A percentile compares a stretch with the other conserved stretches of the same genome.
Evolutionary conservation across 2,888 invertebrate species (phyloP).

Genomic region (Mesodorylaimus sp.): DNA sequence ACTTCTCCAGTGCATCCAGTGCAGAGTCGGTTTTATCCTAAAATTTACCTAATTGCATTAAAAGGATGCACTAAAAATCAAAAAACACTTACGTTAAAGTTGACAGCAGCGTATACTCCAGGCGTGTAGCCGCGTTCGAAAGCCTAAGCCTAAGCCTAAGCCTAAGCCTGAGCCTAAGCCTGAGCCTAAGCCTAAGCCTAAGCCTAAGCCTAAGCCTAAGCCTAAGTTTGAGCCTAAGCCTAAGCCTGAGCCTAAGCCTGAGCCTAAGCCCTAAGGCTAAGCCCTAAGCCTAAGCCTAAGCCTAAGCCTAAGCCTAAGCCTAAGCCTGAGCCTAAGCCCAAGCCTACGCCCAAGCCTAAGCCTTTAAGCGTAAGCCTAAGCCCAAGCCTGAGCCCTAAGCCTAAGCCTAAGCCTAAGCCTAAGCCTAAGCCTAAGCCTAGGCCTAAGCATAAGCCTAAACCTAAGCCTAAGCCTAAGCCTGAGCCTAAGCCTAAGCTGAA

Average conservation of each 20-base stretch:
- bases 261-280: no score
- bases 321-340: constrained; percentile 12
- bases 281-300: no score
- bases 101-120: no score
- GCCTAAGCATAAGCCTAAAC: constrained; percentile 13
- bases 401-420: constrained; percentile 12
- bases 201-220: constrained; percentile 8
- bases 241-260: constrained; percentile 7
- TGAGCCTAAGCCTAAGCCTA: constrained; percentile 13
- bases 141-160: constrained; percentile 6
- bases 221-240: constrained; percentile 12
- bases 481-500: no score
- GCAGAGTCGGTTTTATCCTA: no score
- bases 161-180: constrained; percentile 12
- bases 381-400: constrained; percentile 8
- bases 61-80: neutral
- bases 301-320: no score
- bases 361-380: no score
- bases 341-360: constrained; percentile 12
- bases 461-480: constrained; percentile 15
- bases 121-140: no score
- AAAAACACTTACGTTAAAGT: no score
- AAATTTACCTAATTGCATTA: no score
- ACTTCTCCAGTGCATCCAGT: no score
- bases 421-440: constrained; percentile 12